Evolutionary conservation across 2,113 vertebrate genomes (phyloP), one percentile per base, ranked within the genome.

Genomic region (Bubalus kerabau): DNA sequence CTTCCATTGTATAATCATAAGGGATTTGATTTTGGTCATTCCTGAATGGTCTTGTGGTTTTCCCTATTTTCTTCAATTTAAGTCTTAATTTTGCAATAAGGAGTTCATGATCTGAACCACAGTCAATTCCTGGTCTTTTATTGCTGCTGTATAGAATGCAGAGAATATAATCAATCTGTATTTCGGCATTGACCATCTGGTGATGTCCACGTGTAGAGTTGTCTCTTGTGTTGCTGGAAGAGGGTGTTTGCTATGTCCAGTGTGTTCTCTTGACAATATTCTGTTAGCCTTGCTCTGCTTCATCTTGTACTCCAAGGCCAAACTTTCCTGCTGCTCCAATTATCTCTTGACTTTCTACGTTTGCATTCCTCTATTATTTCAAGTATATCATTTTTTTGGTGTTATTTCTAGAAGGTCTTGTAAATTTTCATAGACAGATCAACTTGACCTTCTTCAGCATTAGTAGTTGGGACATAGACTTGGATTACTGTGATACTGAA

Each of bases 231-330:
- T 36, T 71, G n/a, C 64, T 71, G 17, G 64, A 71, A 36, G 17
- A 71, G n/a, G 19, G n/a, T 71, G 64, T 36, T 36, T 71, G 64
- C n/a, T 36, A 36, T 21, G 17, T 71, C n/a, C n/a, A 36, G 9
- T 36, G 17, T 0, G 0, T 71, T 71, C 64, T 71, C 1, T 11
- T 71, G 64, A 1, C 64, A 36, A 36, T 21, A 67, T n/a, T 71
- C 64, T 71, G n/a, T 71, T 36, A 21, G 17, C n/a, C 64, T 71
- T 71, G n/a, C 4, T 36, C 17, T 71, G n/a, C 17, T 71, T 71
- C 64, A 71, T 71, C 36, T 71, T 71, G n/a, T 36, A 71, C 19
- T 36, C 17, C 64, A 71, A 71, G 17, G 9, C 17, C 9, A 71
- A 71, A 71, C 17, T 71, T 11, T 10, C 17, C 17, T 71, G n/a